Evolutionary conservation across 2,113 vertebrate species (phyloP).

Genomic region (Hemibagrus wyckioides): DNA sequence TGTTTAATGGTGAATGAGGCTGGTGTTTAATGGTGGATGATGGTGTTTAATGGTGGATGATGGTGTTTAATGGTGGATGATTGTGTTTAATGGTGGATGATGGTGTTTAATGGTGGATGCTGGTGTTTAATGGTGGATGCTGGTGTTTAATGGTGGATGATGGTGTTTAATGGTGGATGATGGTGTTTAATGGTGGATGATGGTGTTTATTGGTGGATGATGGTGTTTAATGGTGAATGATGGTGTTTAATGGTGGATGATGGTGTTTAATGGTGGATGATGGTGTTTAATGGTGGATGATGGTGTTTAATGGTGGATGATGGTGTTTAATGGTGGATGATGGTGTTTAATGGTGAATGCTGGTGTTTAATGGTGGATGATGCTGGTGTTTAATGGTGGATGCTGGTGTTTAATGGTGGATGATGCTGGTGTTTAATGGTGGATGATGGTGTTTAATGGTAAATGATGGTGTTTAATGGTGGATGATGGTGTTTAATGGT

Average conservation of each 20-base stretch:
- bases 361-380: neutral
- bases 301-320: neutral
- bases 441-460: neutral
- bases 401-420: neutral
- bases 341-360: neutral
- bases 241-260: too few relatives aligned
- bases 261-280: too few relatives aligned
- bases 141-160: neutral
- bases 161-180: neutral
- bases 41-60: too few relatives aligned
- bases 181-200: neutral
- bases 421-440: neutral
- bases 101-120: too few relatives aligned
- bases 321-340: neutral
- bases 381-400: neutral
- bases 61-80: too few relatives aligned
- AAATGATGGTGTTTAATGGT: neutral
- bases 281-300: neutral
- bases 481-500: too few relatives aligned
- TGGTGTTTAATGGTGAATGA: too few relatives aligned
- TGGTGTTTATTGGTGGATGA: too few relatives aligned
- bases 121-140: too few relatives aligned
- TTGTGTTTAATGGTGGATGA: too few relatives aligned
- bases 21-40: too few relatives aligned
- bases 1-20: too few relatives aligned